Percentiles rank a stretch among this genome's conserved stretches.
These are phyloP conservation scores for Arremon brunneinucha DNA, from an alignment of 2,797 vertebrate species.

Conservation along the genomic window DNA sequence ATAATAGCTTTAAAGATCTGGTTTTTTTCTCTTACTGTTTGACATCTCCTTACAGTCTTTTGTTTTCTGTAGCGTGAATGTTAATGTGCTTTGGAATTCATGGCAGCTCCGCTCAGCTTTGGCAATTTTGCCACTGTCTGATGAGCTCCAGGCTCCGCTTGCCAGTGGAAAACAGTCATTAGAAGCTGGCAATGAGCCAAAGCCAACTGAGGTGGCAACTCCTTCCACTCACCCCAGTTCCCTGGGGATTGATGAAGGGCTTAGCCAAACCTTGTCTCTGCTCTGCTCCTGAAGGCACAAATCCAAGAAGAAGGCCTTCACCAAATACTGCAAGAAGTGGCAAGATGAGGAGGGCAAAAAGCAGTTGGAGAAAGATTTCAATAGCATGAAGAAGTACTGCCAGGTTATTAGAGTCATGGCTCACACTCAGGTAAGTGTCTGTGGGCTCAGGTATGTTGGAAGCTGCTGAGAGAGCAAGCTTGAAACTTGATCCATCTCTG, in stretches of 20 bases:
- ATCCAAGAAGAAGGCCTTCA: conserved; percentile 99
- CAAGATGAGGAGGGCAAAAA: conserved; percentile 98
- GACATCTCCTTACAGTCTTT: conserved; percentile 3
- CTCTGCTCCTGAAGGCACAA: conserved; percentile 90
- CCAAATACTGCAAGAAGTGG: conserved; percentile 99
- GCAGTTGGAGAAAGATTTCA: conserved; percentile 95
- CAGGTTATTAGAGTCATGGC: conserved; percentile 90
- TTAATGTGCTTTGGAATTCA: conserved; percentile 48
- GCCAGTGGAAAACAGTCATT: conserved; percentile 91
- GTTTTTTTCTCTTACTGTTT: not conserved
- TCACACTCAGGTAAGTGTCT: conserved; percentile 90
- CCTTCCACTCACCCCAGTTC: conserved; percentile 83
- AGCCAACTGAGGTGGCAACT: conserved; percentile 62
- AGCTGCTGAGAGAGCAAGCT: not conserved
- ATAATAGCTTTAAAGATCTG: not conserved
- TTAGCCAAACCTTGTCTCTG: conserved; percentile 74
- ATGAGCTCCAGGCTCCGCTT: conserved; percentile 99
- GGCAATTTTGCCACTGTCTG: conserved; percentile 74
- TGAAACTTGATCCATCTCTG: not conserved
- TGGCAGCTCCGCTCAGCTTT: conserved; percentile 93
- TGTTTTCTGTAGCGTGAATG: conserved; percentile 38
- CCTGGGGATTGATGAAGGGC: conserved; percentile 83
- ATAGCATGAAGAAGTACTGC: conserved; percentile 96
- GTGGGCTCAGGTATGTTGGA: not conserved
- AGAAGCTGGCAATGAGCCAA: conserved; percentile 91